Percentiles rank a stretch among this genome's conserved stretches.
phyloP scores from a whole-genome alignment of 1,140 invertebrate genomes.

The Cyclina sinensis region DNA sequence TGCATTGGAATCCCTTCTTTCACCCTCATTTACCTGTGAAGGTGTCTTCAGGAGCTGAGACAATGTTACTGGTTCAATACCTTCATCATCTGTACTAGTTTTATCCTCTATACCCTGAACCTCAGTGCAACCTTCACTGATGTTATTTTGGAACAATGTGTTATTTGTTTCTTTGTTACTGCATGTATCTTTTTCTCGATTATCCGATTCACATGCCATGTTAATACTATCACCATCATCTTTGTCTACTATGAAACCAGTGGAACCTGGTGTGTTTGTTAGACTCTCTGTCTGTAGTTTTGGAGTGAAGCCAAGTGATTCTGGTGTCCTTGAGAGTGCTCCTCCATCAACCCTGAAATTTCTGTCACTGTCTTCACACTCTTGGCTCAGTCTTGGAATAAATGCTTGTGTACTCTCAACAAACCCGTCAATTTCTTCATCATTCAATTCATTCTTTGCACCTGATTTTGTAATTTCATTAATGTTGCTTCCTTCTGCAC shows the following conservation, averaged over 20 bases:
- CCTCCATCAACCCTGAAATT: constrained; percentile 52
- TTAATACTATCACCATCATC: not conserved
- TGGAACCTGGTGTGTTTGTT: not conserved
- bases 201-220: not conserved
- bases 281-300: not conserved
- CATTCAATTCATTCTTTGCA: not conserved
- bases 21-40: not conserved
- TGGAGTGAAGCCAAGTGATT: constrained; percentile 16
- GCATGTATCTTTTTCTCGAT: not conserved
- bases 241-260: not conserved
- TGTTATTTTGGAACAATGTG: not conserved
- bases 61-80: not conserved
- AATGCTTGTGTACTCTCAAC: constrained; percentile 13
- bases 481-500: not conserved
- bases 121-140: not conserved
- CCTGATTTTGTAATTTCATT: not conserved
- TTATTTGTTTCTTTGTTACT: not conserved
- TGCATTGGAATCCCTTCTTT: not conserved
- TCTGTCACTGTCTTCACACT: not conserved
- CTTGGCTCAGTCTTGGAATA: not conserved
- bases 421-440: not conserved
- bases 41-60: constrained; percentile 10
- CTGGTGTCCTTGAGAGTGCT: not conserved
- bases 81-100: not conserved
- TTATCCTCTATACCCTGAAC: not conserved